Conservation (phyloP, 2,113 vertebrate genomes). For the Polypterus bichir region DNA sequence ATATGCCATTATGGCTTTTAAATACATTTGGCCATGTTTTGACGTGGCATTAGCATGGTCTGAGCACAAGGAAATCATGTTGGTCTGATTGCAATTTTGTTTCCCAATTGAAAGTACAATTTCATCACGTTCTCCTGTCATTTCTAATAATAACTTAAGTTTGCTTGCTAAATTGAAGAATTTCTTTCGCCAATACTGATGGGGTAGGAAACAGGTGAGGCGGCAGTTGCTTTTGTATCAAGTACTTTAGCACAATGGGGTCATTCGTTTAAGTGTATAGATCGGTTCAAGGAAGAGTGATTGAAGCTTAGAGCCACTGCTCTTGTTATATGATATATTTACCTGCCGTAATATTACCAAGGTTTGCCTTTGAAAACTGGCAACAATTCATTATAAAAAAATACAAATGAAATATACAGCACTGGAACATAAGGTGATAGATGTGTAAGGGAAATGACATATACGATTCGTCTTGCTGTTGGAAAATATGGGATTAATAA, state of each 20-base stretch:
- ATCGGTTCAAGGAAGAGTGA: no score
- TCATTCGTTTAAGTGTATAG: no score
- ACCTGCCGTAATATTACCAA: no score
- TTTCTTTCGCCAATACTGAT: constrained; percentile 47
- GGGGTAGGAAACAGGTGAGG: constrained; percentile 55
- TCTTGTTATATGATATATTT: no score
- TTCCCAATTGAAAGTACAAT: constrained; percentile 98
- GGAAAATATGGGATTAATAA: no score
- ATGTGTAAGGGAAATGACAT: no score
- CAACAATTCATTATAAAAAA: constrained; percentile 56
- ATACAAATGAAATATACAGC: constrained; percentile 18
- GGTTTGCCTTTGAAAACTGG: constrained; percentile 47
- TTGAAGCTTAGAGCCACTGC: no score
- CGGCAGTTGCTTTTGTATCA: constrained; percentile 38
- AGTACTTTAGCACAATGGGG: constrained; percentile 10
- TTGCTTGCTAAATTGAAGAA: constrained; percentile 84
- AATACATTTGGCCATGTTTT: constrained; percentile 97
- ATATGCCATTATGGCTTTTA: constrained; percentile 97
- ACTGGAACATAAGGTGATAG: no score
- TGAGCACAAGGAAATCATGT: constrained; percentile 90
- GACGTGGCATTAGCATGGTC: constrained; percentile 83
- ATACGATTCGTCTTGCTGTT: no score
- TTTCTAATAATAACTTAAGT: constrained; percentile 95
- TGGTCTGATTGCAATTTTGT: constrained; percentile 97
- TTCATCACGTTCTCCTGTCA: constrained; percentile 98